Conservation (phyloP, 1,140 invertebrate genomes). For the Charaxes varanes region DNA sequence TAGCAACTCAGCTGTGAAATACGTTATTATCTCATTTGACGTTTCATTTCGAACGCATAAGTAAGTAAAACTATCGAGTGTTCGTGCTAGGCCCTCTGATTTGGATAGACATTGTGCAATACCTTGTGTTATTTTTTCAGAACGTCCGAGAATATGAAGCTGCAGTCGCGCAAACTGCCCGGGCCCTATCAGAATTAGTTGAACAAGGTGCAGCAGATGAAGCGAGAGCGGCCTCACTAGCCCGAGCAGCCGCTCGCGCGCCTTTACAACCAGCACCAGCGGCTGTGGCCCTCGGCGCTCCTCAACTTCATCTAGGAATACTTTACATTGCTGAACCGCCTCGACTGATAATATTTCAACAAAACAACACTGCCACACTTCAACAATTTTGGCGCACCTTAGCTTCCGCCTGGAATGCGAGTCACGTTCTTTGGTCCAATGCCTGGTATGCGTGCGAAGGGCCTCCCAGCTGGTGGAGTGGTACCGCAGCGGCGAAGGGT, state of each 20-base stretch:
- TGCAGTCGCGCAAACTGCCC: constrained; percentile 48
- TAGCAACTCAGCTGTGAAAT: too few relatives aligned
- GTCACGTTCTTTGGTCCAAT: constrained; percentile 53
- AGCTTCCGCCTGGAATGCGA: constrained; percentile 61
- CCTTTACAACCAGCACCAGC: constrained; percentile 48
- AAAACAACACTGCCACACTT: constrained; percentile 53
- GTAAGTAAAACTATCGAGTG: too few relatives aligned
- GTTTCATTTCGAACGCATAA: too few relatives aligned
- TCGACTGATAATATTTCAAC: constrained; percentile 55
- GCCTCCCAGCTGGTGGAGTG: constrained; percentile 51
- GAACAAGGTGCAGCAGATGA: constrained; percentile 48
- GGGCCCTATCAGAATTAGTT: constrained; percentile 57
- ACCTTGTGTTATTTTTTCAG: too few relatives aligned
- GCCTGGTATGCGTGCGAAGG: constrained; percentile 58
- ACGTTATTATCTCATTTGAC: too few relatives aligned
- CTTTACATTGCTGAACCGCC: constrained; percentile 52
- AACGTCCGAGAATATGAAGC: constrained; percentile 55
- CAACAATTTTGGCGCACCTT: constrained; percentile 63
- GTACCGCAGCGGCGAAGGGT: constrained; percentile 50
- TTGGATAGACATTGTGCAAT: too few relatives aligned
- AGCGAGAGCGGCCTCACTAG: constrained; percentile 45
- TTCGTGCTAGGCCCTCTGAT: too few relatives aligned
- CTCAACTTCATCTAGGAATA: constrained; percentile 62
- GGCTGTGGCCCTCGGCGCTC: constrained; percentile 63
- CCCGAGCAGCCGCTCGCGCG: constrained; percentile 49